A percentile compares a stretch with the other conserved stretches of the same genome.
These are phyloP conservation scores for Drosophila ercepeae DNA, from an alignment of 1,140 invertebrate genomes.

Conservation along the genomic window DNA sequence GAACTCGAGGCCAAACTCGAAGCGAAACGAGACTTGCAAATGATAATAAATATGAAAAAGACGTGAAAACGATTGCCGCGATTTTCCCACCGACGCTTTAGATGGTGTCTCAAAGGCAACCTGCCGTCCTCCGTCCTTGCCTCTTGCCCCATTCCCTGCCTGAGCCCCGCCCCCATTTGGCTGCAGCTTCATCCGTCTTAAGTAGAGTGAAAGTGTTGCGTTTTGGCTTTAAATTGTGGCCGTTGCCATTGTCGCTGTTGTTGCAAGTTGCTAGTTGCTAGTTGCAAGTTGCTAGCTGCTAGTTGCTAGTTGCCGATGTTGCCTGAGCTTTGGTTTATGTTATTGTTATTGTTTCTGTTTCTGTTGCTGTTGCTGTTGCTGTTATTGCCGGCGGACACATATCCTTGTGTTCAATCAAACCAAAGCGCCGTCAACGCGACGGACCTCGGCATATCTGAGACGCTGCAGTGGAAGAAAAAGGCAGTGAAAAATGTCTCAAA, in stretches of 20 bases:
- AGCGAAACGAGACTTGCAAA: conserved; percentile 45
- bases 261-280: conserved; percentile 33
- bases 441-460: conserved; percentile 3
- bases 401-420: conserved; percentile 83
- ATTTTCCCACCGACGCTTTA: conserved; percentile 76
- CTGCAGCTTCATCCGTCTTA: conserved; percentile 67
- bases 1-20: not conserved
- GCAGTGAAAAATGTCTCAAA: not conserved
- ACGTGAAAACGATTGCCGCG: conserved; percentile 66
- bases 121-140: conserved; percentile 23
- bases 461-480: not conserved
- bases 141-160: not conserved
- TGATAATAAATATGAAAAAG: conserved; percentile 59
- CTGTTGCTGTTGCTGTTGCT: conserved; percentile 22
- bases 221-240: conserved; percentile 62
- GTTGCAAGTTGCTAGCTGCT: not conserved
- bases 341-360: conserved; percentile 44
- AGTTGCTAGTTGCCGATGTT: conserved; percentile 18
- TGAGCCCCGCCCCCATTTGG: conserved; percentile 13
- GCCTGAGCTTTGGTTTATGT: conserved; percentile 56
- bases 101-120: conserved; percentile 65
- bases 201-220: conserved; percentile 83
- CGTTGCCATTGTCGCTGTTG: conserved; percentile 48
- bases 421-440: conserved; percentile 74
- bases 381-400: conserved; percentile 71